Base-by-base conservation (phyloP, 2,113 vertebrate genomes). In the Blennius ocellaris region DNA sequence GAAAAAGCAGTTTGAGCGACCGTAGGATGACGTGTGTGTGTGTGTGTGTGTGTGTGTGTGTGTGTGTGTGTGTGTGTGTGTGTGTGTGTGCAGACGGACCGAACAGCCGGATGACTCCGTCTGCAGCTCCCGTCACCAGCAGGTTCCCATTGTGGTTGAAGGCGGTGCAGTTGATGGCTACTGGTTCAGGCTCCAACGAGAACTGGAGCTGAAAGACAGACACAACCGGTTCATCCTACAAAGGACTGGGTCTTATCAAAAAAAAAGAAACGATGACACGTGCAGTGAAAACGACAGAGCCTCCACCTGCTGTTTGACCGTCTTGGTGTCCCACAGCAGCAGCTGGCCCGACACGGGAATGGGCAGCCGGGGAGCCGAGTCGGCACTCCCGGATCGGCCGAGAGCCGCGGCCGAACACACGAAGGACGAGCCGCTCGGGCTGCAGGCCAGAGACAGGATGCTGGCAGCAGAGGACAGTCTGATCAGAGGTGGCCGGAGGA, bases 71-170 rank as follows among this genome's bases (percentile, higher is more conserved):
- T n/a, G n/a, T n/a, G n/a, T n/a, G n/a, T n/a, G n/a, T n/a, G n/a
- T n/a, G n/a, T n/a, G 21, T 30, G 2, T 30, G 21, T 30, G 21
- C 21, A 30, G 12, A 1, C 90, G 0, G 89, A 99, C 97, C 97
- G 21, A 99, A 99, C 61, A 99, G 94, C 44, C 97, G 90, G 85
- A 99, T 96, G 63, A 97, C 85, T 0, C 98, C 97, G 3, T 99
- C 98, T 0, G 98, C 97, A 0, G 97, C 97, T 43, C 98, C 98
- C 0, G 97, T 98, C 81, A 99, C 97, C 86, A 99, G 92, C 83
- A 99, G 92, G 93, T 99, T 99, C 10, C 97, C 97, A 0, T 99
- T 99, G 92, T 99, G 98, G 72, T 99, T 99, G 89, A 99, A 99
- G 21, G 97, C 95, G 0, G 96, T 97, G 90, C 97, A 99, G 91